These are phyloP conservation scores for Stigmatopora nigra DNA, from an alignment of 2,113 vertebrate species.

Conservation along the genomic window DNA sequence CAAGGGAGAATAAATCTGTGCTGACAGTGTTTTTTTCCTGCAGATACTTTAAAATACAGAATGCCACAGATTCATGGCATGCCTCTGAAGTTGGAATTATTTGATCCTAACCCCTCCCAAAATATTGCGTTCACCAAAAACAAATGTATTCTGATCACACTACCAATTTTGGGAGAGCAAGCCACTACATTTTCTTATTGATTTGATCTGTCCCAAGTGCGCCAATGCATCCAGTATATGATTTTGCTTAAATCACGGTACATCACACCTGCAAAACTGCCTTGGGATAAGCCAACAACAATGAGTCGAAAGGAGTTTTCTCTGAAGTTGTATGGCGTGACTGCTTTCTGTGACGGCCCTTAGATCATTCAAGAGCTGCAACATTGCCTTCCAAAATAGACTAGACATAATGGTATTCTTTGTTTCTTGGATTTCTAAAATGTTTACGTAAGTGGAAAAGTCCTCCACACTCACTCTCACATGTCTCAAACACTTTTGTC, in stretches of 20 bases:
- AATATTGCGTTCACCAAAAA: neutral
- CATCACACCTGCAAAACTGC: neutral
- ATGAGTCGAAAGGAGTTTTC: neutral
- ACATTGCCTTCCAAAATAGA: neutral
- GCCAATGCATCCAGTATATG: no score
- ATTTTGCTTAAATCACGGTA: neutral
- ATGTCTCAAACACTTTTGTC: neutral
- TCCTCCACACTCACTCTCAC: neutral
- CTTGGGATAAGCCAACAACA: neutral
- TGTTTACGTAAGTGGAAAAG: neutral
- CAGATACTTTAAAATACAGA: neutral
- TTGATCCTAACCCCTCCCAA: no score
- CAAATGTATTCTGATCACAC: no score
- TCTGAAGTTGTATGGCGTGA: neutral
- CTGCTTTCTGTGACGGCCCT: neutral
- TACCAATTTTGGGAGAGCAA: no score
- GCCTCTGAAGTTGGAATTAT: neutral
- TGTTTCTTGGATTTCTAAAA: neutral
- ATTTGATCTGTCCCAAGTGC: no score
- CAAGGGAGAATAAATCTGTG: slow-evolving; percentile 50
- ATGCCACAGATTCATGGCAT: neutral
- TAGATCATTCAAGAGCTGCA: neutral
- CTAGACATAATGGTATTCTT: neutral
- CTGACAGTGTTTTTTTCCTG: slow-evolving; percentile 37
- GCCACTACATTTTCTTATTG: no score